Evolutionary conservation across 2,888 invertebrate species (phyloP).

Genomic region (Synergus itoensis): DNA sequence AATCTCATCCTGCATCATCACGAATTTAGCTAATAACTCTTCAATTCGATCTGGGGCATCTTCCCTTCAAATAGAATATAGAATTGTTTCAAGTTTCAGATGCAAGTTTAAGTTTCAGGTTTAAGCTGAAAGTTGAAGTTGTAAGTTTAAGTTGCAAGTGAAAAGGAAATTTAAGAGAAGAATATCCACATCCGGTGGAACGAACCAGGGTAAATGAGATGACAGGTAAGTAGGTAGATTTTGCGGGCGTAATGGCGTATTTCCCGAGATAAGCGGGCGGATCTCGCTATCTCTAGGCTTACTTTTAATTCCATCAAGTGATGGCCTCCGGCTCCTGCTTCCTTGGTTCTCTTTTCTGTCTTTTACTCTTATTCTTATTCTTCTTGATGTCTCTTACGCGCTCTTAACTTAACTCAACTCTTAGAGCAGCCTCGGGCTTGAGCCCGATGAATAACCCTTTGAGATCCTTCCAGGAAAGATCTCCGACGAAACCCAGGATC

Average conservation of each 20-base stretch:
- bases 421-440: conserved; percentile 59
- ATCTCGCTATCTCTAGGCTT: conserved; percentile 69
- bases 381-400: conserved; percentile 45
- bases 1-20: conserved; percentile 6
- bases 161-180: background rate
- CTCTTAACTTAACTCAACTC: conserved; percentile 53
- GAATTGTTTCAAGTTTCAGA: too few species aligned
- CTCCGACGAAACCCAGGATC: conserved; percentile 59
- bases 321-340: conserved; percentile 60
- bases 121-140: too few species aligned
- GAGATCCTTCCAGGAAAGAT: conserved; percentile 67
- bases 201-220: conserved; percentile 52
- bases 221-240: conserved; percentile 62
- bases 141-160: background rate
- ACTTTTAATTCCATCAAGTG: conserved; percentile 73
- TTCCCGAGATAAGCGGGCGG: conserved; percentile 70
- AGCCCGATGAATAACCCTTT: conserved; percentile 70
- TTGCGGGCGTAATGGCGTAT: conserved; percentile 63
- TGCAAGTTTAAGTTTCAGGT: background rate
- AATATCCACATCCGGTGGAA: conserved; percentile 46
- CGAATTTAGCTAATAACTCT: conserved; percentile 13
- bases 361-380: conserved; percentile 49
- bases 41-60: background rate
- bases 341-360: conserved; percentile 48
- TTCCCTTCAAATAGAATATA: background rate